These are phyloP conservation scores for Kryphioiulus occultus DNA, from an alignment of 2,888 invertebrate species.

Conservation along the genomic window DNA sequence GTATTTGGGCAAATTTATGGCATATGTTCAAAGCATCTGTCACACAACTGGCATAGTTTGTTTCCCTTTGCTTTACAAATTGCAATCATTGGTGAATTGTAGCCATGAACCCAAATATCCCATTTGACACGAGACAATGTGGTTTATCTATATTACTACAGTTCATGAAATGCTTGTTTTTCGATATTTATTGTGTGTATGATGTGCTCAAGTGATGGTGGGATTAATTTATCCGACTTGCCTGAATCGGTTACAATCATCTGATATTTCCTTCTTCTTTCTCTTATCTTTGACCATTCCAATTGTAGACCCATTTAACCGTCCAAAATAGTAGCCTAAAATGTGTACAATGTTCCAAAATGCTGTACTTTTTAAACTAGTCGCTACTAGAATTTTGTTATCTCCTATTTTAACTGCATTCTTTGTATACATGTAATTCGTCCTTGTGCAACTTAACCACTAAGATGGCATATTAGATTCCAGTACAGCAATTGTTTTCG, in stretches of 20 bases:
- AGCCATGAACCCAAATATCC: not conserved
- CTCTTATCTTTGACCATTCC: not conserved
- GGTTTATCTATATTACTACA: too few relatives aligned
- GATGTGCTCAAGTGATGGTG: conserved; percentile 21
- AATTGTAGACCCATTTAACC: not conserved
- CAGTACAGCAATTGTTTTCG: too few relatives aligned
- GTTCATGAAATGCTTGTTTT: too few relatives aligned
- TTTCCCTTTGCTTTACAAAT: not conserved
- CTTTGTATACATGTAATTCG: not conserved
- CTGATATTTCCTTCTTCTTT: not conserved
- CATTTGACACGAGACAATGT: not conserved
- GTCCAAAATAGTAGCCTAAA: conserved; percentile 3
- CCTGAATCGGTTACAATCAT: not conserved
- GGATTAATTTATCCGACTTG: not conserved
- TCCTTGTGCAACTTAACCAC: not conserved
- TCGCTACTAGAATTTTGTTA: not conserved
- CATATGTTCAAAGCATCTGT: not conserved
- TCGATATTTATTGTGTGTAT: not conserved
- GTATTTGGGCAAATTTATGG: not conserved
- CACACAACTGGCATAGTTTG: not conserved
- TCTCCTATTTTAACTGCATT: not conserved
- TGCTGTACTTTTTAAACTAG: not conserved
- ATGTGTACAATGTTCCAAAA: not conserved
- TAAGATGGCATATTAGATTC: not conserved
- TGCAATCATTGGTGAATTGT: too few relatives aligned